Conservation (phyloP, 2,113 vertebrate species). For the Pachycephala philippinensis region DNA sequence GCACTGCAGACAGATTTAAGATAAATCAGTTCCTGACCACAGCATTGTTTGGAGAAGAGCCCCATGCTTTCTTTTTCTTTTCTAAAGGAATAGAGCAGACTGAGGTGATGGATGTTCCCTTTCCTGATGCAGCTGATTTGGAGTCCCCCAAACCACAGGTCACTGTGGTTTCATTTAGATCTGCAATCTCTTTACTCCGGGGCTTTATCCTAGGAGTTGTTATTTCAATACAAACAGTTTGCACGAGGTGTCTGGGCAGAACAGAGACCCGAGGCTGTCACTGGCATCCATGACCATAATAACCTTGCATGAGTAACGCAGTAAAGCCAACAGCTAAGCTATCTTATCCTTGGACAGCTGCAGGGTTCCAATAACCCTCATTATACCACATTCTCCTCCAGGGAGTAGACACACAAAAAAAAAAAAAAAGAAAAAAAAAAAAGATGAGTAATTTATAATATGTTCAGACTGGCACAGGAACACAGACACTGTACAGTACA, state of each 20-base stretch:
- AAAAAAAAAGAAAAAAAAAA: neutral
- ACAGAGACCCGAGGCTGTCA: neutral
- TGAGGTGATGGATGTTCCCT: conserved; percentile 3
- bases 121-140: neutral
- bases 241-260: neutral
- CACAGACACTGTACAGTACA: neutral
- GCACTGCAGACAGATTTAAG: neutral
- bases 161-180: conserved; percentile 19
- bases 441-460: neutral
- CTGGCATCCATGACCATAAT: neutral
- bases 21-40: conserved; percentile 9
- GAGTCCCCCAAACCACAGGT: neutral
- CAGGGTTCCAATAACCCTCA: neutral
- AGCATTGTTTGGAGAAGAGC: neutral
- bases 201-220: neutral
- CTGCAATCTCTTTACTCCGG: neutral
- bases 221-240: conserved; percentile 10
- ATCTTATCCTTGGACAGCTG: conserved; percentile 19
- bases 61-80: neutral
- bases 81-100: neutral
- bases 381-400: neutral
- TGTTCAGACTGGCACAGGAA: neutral
- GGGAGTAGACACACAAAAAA: neutral
- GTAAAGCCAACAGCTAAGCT: neutral
- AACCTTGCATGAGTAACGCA: neutral